Conservation (phyloP, 2,113 vertebrate species). For the Natator depressus region DNA sequence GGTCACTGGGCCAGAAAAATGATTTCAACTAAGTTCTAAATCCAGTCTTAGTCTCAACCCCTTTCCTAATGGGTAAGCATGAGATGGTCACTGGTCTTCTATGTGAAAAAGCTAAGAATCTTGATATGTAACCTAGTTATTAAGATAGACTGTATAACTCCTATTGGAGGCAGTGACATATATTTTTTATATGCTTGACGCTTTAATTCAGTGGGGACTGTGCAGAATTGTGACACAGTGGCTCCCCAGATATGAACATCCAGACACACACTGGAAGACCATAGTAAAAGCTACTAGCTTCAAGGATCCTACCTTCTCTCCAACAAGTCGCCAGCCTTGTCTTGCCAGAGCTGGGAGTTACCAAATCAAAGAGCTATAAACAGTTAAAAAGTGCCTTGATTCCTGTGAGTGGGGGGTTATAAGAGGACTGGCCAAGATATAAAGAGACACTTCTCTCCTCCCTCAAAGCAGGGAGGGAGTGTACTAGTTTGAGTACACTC, state of each 20-base stretch:
- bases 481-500: not conserved
- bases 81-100: not conserved
- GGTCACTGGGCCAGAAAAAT: not conserved
- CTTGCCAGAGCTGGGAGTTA: not conserved
- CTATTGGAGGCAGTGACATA: not conserved
- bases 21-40: not conserved
- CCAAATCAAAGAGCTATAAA: not conserved
- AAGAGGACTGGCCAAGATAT: not conserved
- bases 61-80: not conserved
- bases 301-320: not conserved
- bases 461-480: not conserved
- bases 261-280: not conserved
- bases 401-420: not conserved
- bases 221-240: not conserved
- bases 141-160: not conserved
- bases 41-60: not conserved
- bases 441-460: not conserved
- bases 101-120: not conserved
- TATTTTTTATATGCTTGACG: not conserved
- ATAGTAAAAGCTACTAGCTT: not conserved
- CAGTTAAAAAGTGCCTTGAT: not conserved
- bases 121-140: not conserved
- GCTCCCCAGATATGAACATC: not conserved
- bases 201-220: not conserved
- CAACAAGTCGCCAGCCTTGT: not conserved